Evolutionary conservation across 2,113 vertebrate genomes (phyloP).

Genomic region (Phocoena sinus): DNA sequence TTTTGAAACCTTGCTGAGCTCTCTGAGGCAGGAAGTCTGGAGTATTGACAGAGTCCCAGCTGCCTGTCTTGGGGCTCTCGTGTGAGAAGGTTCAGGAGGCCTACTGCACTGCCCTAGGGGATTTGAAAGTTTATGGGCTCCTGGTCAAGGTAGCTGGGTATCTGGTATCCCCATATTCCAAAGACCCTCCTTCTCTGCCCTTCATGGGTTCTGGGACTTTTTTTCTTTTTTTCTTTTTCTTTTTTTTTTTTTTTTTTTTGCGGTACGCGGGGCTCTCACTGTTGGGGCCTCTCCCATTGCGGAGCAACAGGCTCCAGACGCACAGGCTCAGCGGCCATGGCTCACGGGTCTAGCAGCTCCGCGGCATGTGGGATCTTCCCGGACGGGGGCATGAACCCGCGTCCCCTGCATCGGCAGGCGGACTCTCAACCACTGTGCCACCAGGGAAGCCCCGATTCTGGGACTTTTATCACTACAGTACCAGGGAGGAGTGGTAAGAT

Average conservation of each 20-base stretch:
- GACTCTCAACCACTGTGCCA: too few species aligned
- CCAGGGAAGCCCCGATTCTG: background rate
- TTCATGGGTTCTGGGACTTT: background rate
- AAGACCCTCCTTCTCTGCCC: constrained; percentile 21
- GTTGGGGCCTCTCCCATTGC: too few species aligned
- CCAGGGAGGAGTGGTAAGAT: background rate
- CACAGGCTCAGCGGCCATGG: too few species aligned
- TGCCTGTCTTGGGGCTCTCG: constrained; percentile 24
- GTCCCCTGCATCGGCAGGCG: too few species aligned
- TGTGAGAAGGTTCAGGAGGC: constrained; percentile 12
- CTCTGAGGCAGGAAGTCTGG: constrained; percentile 19
- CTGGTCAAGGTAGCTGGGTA: constrained; percentile 35
- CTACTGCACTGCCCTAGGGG: background rate
- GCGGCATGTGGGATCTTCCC: too few species aligned
- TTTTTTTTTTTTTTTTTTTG: too few species aligned
- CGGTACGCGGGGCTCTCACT: too few species aligned
- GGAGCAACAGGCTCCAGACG: too few species aligned
- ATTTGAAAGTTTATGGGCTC: constrained; percentile 46
- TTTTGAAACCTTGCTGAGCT: background rate
- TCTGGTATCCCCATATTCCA: constrained; percentile 51
- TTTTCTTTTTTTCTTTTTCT: too few species aligned
- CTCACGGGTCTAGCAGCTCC: too few species aligned
- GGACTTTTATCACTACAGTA: background rate
- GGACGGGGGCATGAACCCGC: too few species aligned
- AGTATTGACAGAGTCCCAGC: background rate